Conservation (phyloP, 2,113 vertebrate genomes). For the Pterocles orientalis region DNA sequence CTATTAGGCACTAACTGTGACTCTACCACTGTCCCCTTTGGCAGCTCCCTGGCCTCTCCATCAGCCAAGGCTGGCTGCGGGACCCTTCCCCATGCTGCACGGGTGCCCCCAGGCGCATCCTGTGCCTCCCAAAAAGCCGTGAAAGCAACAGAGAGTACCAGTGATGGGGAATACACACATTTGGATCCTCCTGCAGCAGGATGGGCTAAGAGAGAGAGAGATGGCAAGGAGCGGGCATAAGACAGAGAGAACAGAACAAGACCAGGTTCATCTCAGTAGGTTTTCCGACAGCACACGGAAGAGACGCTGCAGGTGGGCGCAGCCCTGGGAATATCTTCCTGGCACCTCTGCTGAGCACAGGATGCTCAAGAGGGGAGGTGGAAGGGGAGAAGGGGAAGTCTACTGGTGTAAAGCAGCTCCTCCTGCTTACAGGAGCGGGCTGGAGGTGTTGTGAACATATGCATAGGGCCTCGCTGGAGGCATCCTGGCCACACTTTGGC, state of each 20-base stretch:
- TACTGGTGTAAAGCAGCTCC: background rate
- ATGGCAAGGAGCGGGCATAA: constrained; percentile 40
- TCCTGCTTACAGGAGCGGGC: background rate
- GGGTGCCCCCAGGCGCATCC: constrained; percentile 23
- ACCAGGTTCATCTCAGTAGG: constrained; percentile 64
- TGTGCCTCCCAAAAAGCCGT: constrained; percentile 49
- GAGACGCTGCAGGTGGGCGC: background rate
- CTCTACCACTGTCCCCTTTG: background rate
- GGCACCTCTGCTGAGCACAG: background rate
- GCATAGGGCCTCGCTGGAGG: background rate
- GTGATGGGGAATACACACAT: constrained; percentile 82
- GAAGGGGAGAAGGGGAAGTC: background rate
- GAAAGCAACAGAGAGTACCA: constrained; percentile 67
- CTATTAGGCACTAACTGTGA: rapidly evolving
- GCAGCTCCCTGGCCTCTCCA: background rate
- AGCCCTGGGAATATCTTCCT: background rate
- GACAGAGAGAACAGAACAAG: constrained; percentile 77
- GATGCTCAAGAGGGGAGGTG: background rate
- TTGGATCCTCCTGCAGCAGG: constrained; percentile 82
- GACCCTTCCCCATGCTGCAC: constrained; percentile 46
- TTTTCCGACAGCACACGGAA: background rate
- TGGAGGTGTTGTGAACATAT: background rate
- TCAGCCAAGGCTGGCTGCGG: background rate
- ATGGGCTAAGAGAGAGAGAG: constrained; percentile 75
- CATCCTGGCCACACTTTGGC: rapidly evolving